phyloP scores from a whole-genome alignment of 2,888 invertebrate species.

The Mystacides longicornis region DNA sequence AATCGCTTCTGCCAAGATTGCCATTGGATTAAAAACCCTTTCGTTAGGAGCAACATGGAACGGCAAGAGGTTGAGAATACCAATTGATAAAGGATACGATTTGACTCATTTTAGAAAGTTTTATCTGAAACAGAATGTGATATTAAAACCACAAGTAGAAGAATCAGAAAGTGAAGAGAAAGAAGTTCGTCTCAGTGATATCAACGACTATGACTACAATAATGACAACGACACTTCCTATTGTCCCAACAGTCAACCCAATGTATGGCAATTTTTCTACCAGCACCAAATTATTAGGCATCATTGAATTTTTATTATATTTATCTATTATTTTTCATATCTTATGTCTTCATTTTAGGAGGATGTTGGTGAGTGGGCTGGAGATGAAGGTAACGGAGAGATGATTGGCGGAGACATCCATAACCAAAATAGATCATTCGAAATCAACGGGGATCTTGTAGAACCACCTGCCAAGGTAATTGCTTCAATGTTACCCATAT shows the following conservation, averaged over 20 bases:
- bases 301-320: slow-evolving; percentile 5
- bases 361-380: slow-evolving; percentile 39
- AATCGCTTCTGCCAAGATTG: slow-evolving; percentile 41
- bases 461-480: slow-evolving; percentile 59
- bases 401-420: slow-evolving; percentile 33
- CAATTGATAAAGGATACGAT: slow-evolving; percentile 34
- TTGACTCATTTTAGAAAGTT: slow-evolving; percentile 29
- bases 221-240: slow-evolving; percentile 48
- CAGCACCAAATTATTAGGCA: not conserved
- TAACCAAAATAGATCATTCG: slow-evolving; percentile 29
- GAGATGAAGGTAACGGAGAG: slow-evolving; percentile 40
- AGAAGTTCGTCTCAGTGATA: slow-evolving; percentile 31
- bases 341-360: slow-evolving; percentile 31
- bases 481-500: no score
- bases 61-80: slow-evolving; percentile 43
- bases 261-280: slow-evolving; percentile 18
- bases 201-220: slow-evolving; percentile 41
- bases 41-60: slow-evolving; percentile 47
- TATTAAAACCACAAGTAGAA: slow-evolving; percentile 31
- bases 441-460: slow-evolving; percentile 49
- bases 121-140: slow-evolving; percentile 37
- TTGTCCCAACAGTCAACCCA: slow-evolving; percentile 33
- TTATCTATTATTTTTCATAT: not conserved
- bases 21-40: slow-evolving; percentile 44
- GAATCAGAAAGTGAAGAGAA: slow-evolving; percentile 14